These are phyloP conservation scores for Microcebus griseorufus DNA, from an alignment of 2,113 vertebrate genomes.

Conservation along the genomic window DNA sequence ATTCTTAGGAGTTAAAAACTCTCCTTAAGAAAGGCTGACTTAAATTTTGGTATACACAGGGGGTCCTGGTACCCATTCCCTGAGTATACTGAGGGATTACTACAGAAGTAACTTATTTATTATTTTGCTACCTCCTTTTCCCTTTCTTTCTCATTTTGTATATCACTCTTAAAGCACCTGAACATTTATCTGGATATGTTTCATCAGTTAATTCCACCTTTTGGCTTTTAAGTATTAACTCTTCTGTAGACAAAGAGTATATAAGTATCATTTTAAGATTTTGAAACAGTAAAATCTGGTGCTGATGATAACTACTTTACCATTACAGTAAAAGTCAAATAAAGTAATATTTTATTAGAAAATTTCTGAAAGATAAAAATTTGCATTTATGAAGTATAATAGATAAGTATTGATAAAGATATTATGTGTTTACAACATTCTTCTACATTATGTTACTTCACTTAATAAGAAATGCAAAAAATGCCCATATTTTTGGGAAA, in stretches of 20 bases:
- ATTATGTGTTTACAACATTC: not conserved
- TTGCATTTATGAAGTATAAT: not conserved
- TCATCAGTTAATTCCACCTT: not conserved
- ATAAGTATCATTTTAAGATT: not conserved
- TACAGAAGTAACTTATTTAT: not conserved
- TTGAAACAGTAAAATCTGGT: not conserved
- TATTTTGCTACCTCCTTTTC: not conserved
- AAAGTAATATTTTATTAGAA: constrained; percentile 9
- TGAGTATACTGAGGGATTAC: not conserved
- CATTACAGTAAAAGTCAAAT: constrained; percentile 5
- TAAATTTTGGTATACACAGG: not conserved
- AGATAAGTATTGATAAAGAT: not conserved
- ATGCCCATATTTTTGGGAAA: not conserved
- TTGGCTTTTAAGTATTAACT: not conserved
- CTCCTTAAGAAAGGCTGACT: not conserved
- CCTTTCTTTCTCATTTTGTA: not conserved
- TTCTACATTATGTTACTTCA: not conserved
- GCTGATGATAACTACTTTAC: not conserved
- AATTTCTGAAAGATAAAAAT: not conserved
- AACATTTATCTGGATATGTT: not conserved
- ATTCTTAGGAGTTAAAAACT: not conserved
- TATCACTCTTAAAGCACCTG: not conserved
- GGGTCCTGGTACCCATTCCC: not conserved
- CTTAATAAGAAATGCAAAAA: not conserved
- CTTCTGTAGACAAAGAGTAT: not conserved